Evolutionary conservation across 1,140 invertebrate genomes (phyloP).

Genomic region (Drosophila quadrilineata): DNA sequence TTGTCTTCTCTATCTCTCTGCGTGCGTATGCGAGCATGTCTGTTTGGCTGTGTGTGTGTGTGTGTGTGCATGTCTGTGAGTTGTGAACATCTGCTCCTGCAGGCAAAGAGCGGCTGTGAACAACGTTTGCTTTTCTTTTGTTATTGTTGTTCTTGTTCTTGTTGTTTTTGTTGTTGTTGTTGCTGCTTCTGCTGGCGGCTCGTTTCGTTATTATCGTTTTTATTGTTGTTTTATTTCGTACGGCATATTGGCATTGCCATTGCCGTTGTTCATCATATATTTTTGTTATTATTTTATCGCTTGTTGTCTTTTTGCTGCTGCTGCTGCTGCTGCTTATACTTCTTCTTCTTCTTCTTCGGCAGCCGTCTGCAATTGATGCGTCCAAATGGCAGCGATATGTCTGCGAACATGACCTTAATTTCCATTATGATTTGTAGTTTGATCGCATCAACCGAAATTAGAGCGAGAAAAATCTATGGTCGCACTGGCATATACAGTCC

Average conservation of each 20-base stretch:
- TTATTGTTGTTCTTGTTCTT: slow-evolving; percentile 30
- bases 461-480: neutral
- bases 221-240: slow-evolving; percentile 72
- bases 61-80: slow-evolving; percentile 59
- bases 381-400: slow-evolving; percentile 47
- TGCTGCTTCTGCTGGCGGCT: slow-evolving; percentile 43
- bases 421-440: neutral
- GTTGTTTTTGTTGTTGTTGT: neutral
- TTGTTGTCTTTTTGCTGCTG: slow-evolving; percentile 11
- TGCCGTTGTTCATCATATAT: slow-evolving; percentile 16
- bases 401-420: slow-evolving; percentile 43
- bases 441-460: neutral
- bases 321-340: too few relatives aligned
- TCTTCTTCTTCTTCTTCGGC: too few relatives aligned
- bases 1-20: slow-evolving; percentile 10
- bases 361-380: slow-evolving; percentile 44
- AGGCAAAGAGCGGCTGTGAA: slow-evolving; percentile 43
- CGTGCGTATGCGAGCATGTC: slow-evolving; percentile 47
- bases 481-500: neutral
- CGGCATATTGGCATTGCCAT: slow-evolving; percentile 54
- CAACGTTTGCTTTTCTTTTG: slow-evolving; percentile 70
- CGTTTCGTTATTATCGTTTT: slow-evolving; percentile 77
- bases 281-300: slow-evolving; percentile 7
- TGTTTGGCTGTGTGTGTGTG: slow-evolving; percentile 34
- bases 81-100: slow-evolving; percentile 80